These are phyloP conservation scores for Eilema depressum DNA, from an alignment of 2,888 invertebrate species.

Conservation along the genomic window DNA sequence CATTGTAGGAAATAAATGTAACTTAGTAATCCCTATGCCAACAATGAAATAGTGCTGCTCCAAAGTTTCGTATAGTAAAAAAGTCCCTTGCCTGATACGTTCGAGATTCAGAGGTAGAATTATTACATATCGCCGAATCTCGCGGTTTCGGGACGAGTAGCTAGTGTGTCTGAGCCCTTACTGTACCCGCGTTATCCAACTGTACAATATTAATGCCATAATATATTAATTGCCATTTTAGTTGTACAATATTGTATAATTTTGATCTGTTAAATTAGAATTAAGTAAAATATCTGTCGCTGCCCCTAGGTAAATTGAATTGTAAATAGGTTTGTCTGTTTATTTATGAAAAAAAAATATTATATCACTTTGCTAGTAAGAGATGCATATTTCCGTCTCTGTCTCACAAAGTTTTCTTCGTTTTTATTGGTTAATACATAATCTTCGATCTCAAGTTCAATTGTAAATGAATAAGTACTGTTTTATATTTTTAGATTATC, in stretches of 20 bases:
- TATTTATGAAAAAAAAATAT: constrained; percentile 8
- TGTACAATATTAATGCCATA: constrained; percentile 47
- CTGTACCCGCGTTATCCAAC: constrained; percentile 37
- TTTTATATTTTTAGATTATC: constrained; percentile 21
- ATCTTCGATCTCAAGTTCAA: constrained; percentile 23
- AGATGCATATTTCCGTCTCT: constrained; percentile 16
- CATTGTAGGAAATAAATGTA: neutral
- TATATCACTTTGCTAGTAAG: constrained; percentile 18
- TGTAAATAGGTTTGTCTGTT: constrained; percentile 22
- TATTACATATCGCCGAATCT: neutral
- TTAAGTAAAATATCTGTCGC: constrained; percentile 37
- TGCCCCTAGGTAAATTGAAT: constrained; percentile 36
- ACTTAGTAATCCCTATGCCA: neutral
- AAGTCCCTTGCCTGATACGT: neutral
- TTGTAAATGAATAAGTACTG: constrained; percentile 12
- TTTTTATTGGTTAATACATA: constrained; percentile 17
- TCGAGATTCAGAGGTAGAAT: neutral
- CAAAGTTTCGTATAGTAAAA: too few species aligned
- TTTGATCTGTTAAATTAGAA: constrained; percentile 45
- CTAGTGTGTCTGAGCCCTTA: constrained; percentile 20
- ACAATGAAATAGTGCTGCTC: neutral
- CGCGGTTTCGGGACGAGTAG: neutral
- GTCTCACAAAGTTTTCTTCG: constrained; percentile 19
- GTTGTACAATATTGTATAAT: constrained; percentile 34
- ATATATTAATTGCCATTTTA: constrained; percentile 25